These are phyloP conservation scores for Heterodera carotae DNA, from an alignment of 1,140 invertebrate genomes.

Conservation along the genomic window DNA sequence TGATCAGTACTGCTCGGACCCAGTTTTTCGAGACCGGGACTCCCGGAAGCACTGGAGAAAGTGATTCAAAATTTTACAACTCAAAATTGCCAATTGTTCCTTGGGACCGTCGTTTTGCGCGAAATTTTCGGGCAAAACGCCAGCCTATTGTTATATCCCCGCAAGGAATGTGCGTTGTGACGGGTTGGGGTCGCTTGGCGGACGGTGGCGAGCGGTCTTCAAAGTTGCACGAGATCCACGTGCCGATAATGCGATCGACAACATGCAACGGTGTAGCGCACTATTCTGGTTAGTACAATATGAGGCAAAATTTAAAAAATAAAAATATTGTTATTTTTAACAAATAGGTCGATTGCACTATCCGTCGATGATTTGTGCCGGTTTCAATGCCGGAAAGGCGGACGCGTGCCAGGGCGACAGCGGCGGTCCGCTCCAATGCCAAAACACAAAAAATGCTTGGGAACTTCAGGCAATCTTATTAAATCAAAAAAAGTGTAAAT, in stretches of 20 bases:
- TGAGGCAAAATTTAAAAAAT: not conserved
- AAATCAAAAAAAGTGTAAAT: not conserved
- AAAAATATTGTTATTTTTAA: too few species aligned
- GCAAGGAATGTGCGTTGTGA: constrained; percentile 39
- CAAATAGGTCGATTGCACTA: constrained; percentile 26
- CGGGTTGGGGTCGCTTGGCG: constrained; percentile 45
- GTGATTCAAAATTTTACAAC: too few species aligned
- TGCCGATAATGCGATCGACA: constrained; percentile 41
- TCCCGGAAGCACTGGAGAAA: too few species aligned
- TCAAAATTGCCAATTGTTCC: too few species aligned
- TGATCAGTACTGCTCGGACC: too few species aligned
- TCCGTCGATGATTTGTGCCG: constrained; percentile 49
- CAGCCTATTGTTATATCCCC: too few species aligned
- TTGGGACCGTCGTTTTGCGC: too few species aligned
- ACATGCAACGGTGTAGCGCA: constrained; percentile 42
- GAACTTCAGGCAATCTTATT: constrained; percentile 41
- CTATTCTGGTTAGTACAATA: constrained; percentile 26
- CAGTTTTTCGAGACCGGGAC: too few species aligned
- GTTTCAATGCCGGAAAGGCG: constrained; percentile 36
- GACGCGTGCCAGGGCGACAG: constrained; percentile 51
- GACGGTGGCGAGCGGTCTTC: constrained; percentile 27
- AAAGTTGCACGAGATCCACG: constrained; percentile 41
- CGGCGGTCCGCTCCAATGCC: constrained; percentile 35
- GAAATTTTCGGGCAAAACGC: too few species aligned
- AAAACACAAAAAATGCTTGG: constrained; percentile 35